Base-by-base conservation (phyloP, 2,113 vertebrate genomes). In the Noctilio leporinus region DNA sequence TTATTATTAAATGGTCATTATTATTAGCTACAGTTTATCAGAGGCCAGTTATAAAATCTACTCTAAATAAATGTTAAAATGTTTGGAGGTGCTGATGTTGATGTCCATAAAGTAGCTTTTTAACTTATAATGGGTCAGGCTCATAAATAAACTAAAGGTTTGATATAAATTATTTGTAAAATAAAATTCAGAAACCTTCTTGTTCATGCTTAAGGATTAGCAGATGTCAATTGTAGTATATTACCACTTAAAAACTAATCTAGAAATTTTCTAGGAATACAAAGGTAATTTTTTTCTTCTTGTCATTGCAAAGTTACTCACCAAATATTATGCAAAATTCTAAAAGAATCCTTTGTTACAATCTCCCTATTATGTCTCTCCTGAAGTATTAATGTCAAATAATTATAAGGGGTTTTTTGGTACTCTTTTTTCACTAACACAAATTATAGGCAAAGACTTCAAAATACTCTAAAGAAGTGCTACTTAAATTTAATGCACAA, bases 351-450 rank as follows among this genome's bases (percentile, higher is more conserved):
- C 53, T 94, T 92, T 87, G 59, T 65, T 89, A 84, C 16, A 91
- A 91, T 77, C 53, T 93, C 53, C 47, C 93, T 92, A 93, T 93
- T 96, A 69, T 95, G n/a, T 73, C 57, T 95, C 76, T 91, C 43
- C 67, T 96, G 70, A 97, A 94, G 90, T 95, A 90, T 95, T 93
- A 95, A 80, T 97, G 89, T 94, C 95, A 96, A 97, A 90, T 97
- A 96, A 97, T 96, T 95, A 92, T 57, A 95, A 93, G 76, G 83
- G 87, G 94, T 83, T 97, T 77, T 89, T 97, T 78, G 72, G 7
- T 91, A 69, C 55, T 96, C 82, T 91, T 93, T 93, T 43, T 83
- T 81, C 82, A 85, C 76, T 53, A 92, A 89, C 62, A 94, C 86
- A 97, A 94, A 96, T 96, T 95, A 93, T 69, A 96, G 89, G 89